Conservation (phyloP, 2,113 vertebrate genomes). For the Chlorodrepanis virens region DNA sequence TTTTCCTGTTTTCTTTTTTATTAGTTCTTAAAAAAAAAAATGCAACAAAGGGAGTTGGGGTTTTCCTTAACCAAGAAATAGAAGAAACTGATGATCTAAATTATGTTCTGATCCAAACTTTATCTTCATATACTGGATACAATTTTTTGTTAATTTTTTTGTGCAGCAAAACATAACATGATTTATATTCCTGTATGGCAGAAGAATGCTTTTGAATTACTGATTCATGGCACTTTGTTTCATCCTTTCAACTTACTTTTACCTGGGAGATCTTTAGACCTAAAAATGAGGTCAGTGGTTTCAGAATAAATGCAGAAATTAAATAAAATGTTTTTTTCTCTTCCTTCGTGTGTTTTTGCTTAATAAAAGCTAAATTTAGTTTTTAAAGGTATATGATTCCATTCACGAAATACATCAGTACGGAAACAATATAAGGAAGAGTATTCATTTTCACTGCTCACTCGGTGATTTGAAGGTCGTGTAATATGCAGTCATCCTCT, state of each 20-base stretch:
- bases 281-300: background rate
- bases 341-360: background rate
- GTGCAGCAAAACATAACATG: background rate
- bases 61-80: background rate
- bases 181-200: background rate
- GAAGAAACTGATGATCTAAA: background rate
- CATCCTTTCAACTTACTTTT: background rate
- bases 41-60: background rate
- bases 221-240: background rate
- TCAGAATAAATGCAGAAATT: conserved; percentile 21
- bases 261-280: background rate
- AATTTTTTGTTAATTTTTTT: background rate
- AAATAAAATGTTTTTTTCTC: background rate
- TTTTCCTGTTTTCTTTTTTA: background rate
- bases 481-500: background rate
- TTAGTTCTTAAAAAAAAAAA: background rate
- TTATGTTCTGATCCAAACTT: background rate
- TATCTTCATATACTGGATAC: background rate
- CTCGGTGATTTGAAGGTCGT: background rate
- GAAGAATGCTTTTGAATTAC: background rate
- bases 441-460: background rate
- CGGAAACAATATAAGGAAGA: background rate
- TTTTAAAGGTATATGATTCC: background rate
- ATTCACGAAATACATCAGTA: background rate
- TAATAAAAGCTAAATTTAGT: conserved; percentile 6